Percentiles rank a stretch among this genome's conserved stretches.
Conservation (phyloP, 2,113 vertebrate genomes). For the Cathartes aura region DNA sequence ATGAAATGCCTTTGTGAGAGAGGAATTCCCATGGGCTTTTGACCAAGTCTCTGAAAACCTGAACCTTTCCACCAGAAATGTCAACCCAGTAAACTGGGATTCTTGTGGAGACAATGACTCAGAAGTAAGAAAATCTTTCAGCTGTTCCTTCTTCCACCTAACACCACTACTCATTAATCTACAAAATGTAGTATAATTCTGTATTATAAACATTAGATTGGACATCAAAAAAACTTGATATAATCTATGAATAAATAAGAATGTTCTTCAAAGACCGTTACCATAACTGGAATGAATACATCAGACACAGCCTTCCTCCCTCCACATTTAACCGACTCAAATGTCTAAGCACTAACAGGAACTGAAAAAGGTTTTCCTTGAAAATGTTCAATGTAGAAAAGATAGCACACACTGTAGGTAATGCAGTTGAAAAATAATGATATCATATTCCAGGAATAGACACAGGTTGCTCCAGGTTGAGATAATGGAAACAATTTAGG, state of each 20-base stretch:
- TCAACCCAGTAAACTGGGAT: neutral
- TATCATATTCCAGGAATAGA: slow-evolving; percentile 35
- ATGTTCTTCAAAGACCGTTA: neutral
- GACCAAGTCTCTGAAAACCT: neutral
- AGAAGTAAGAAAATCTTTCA: neutral
- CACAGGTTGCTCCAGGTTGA: neutral
- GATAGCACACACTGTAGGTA: neutral
- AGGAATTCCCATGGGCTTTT: neutral
- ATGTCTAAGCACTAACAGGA: neutral
- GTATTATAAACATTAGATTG: neutral
- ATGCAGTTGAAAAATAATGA: slow-evolving; percentile 8
- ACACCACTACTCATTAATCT: neutral
- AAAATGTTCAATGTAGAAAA: neutral
- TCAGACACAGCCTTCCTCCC: neutral
- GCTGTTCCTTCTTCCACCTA: neutral
- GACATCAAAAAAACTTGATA: neutral
- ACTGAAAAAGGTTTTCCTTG: neutral
- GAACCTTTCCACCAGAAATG: neutral
- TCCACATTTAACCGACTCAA: neutral
- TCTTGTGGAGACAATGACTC: neutral
- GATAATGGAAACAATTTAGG: slow-evolving; percentile 24
- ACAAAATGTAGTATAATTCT: neutral
- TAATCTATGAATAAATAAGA: neutral
- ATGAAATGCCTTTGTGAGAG: neutral
- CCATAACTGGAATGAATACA: neutral